Conservation (phyloP, 2,797 vertebrate genomes). For the Pseudopleuronectes americanus region DNA sequence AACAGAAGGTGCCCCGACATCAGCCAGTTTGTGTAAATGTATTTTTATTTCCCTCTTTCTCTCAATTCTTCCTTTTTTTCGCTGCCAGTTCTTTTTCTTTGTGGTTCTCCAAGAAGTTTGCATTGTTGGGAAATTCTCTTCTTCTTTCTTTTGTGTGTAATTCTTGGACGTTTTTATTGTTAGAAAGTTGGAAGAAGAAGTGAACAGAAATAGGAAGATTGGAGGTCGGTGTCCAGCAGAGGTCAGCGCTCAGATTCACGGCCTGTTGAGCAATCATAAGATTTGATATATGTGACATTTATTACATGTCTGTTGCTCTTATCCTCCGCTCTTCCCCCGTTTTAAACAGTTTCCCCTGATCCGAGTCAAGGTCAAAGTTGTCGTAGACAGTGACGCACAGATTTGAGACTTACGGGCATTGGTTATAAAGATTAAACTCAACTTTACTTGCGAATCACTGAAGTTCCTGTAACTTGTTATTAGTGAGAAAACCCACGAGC, state of each 20-base stretch:
- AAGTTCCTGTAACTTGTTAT: no score
- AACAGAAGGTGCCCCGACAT: conserved; percentile 10
- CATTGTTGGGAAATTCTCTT: not conserved
- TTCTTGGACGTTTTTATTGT: not conserved
- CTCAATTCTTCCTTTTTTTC: no score
- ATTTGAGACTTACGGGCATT: not conserved
- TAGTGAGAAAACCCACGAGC: no score
- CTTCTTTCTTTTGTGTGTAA: not conserved
- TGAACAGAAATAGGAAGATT: not conserved
- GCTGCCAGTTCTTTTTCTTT: no score
- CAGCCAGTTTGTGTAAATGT: conserved; percentile 21
- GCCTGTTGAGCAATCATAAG: not conserved
- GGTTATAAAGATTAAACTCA: no score
- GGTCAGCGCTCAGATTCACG: not conserved
- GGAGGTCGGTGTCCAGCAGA: conserved; percentile 1
- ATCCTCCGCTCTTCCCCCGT: no score
- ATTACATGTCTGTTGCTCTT: not conserved
- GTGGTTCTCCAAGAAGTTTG: not conserved
- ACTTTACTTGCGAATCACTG: not conserved
- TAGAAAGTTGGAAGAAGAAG: conserved; percentile 7
- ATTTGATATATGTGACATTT: conserved; percentile 18
- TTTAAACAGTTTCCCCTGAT: not conserved
- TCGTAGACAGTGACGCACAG: not conserved
- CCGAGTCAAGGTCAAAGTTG: not conserved
- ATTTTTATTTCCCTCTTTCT: conserved; percentile 9